phyloP scores from a whole-genome alignment of 2,113 vertebrate species.

The Nothobranchius furzeri region DNA sequence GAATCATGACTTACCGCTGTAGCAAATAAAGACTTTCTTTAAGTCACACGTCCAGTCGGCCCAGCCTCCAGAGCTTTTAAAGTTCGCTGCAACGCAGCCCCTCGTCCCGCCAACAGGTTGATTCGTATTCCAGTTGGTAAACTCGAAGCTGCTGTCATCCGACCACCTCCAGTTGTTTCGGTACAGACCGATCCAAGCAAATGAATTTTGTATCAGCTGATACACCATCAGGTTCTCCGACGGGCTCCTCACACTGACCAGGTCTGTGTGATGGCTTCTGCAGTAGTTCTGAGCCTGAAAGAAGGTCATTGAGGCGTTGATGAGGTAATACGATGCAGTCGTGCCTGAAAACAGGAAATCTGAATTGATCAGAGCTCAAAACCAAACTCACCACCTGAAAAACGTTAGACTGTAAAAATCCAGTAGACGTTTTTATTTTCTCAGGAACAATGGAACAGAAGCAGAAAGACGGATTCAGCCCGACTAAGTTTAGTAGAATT shows the following conservation, averaged over 20 bases:
- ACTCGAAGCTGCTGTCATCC: background rate
- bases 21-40: background rate
- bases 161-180: constrained; percentile 33
- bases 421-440: too few relatives aligned
- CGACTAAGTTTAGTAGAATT: too few relatives aligned
- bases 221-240: background rate
- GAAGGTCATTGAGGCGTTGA: background rate
- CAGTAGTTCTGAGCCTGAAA: constrained; percentile 19
- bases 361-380: background rate
- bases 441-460: too few relatives aligned
- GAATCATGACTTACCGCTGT: background rate
- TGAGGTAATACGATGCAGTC: background rate
- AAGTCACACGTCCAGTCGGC: background rate
- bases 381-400: too few relatives aligned
- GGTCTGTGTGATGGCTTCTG: constrained; percentile 14
- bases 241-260: constrained; percentile 8
- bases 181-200: constrained; percentile 32
- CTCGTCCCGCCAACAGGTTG: fast-evolving
- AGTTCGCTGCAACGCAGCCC: background rate
- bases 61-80: background rate
- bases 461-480: too few relatives aligned
- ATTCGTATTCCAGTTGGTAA: background rate
- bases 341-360: background rate
- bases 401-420: too few relatives aligned
- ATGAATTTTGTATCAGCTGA: background rate